A percentile compares a stretch with the other conserved stretches of the same genome.
Evolutionary conservation across 2,888 invertebrate species (phyloP).

Genomic region (Agrilus mali): DNA sequence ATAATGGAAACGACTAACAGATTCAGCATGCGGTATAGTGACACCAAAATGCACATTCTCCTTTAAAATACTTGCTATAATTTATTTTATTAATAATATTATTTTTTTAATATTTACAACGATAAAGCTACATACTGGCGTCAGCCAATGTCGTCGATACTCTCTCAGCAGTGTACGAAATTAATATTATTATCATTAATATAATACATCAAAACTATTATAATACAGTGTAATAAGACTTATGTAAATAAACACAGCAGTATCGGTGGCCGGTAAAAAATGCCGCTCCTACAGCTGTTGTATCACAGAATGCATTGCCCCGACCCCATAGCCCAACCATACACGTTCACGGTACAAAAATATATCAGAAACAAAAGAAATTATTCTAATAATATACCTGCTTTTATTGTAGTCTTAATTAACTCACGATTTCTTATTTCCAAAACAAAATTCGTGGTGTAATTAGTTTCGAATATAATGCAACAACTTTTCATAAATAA

Average conservation of each 20-base stretch:
- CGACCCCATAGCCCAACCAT: conserved; percentile 24
- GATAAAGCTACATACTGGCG: conserved; percentile 34
- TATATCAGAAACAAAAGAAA: too few species aligned
- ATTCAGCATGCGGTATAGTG: conserved; percentile 30
- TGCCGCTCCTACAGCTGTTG: conserved; percentile 33
- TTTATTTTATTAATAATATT: conserved; percentile 10
- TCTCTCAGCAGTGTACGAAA: conserved; percentile 26
- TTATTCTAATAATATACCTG: too few species aligned
- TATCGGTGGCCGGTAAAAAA: conserved; percentile 24
- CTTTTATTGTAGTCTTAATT: too few species aligned
- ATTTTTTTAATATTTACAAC: conserved; percentile 19
- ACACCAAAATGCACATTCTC: conserved; percentile 20
- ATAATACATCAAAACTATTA: conserved; percentile 16
- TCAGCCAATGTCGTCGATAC: conserved; percentile 26
- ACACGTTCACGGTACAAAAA: too few species aligned
- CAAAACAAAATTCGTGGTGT: too few species aligned
- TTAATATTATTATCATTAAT: conserved; percentile 25
- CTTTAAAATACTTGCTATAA: conserved; percentile 1
- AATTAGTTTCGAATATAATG: too few species aligned
- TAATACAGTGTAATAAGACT: conserved; percentile 7
- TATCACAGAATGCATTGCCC: conserved; percentile 39
- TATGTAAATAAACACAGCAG: conserved; percentile 20
- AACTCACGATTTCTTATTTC: too few species aligned
- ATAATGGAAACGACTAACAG: conserved; percentile 31
- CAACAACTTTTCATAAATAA: too few species aligned